Evolutionary conservation across 2,888 invertebrate genomes (phyloP), one percentile per base, ranked within the genome.

Genomic region (Stenichneumon culpator): DNA sequence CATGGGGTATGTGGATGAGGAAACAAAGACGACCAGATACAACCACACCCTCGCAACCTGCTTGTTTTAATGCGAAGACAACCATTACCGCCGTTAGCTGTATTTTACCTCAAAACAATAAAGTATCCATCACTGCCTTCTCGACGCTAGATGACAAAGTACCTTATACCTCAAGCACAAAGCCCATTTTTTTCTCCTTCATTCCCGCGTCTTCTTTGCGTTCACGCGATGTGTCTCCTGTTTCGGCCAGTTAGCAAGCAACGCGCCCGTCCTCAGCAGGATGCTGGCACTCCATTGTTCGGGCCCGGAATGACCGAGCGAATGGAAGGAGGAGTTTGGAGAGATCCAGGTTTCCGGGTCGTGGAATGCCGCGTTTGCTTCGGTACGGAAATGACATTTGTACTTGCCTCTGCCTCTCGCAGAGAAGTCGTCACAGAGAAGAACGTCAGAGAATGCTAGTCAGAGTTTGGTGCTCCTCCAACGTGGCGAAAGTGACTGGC

Each of bases 371-470:
- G 36, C 60, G 16, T 70, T 72, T 39, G 32, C 25, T 79, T 65
- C 32, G 22, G 16, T 9, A 60, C 50, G 50, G 70, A 63, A 79
- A 79, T 70, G 14, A 79, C 70, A 70, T 70, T 70, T 63, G 70
- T 63, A 50, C 50, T 79, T 19, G 44, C 57, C 44, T 39, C 57
- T 22, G 1, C 22, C 16, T 32, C 47, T 57, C 57, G 32, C n/a
- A 7, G 28, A 22, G 60, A 60, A 57, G 25, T 25, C 39, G 52
- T 14, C n/a, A 44, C 22, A 39, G 5, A 19, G 60, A 44, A 25
- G 6, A 44, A 44, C 44, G 14, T 44, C 5, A n/a, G 60, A 36
- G 25, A 16, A 44, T 22, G n/a, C n/a, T 39, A 63, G 44, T 32
- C 19, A 19, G 32, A 65, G 44, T 47, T 47, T 32, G 22, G 50